Base-by-base conservation (phyloP, 2,113 vertebrate species). In the Kryptolebias marmoratus region DNA sequence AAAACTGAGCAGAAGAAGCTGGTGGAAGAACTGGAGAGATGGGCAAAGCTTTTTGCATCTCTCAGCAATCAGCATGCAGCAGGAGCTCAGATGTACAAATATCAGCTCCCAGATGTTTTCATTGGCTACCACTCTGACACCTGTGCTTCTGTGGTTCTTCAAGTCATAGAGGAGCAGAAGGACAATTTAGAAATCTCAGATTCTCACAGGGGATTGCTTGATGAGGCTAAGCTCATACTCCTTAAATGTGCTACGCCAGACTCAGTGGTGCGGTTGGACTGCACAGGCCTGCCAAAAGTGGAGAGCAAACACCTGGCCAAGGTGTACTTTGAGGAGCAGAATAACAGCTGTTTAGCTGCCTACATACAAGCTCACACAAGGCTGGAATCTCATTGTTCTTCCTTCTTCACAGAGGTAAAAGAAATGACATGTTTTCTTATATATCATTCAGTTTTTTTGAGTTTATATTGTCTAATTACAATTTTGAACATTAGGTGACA, bases 191-290 rank as follows among this genome's bases (percentile, higher is more conserved):
- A 68, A 1, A 57, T 74, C 0, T 1, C 59, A 0, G 89, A 95
- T 2, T 69, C 63, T 47, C 77, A 93, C 1, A 53, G 3, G 22
- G 6, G 56, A 0, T 79, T 95, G 28, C 77, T 88, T 2, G 80
- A 89, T 0, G 85, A 89, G 27, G 95, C 96, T 2, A 94, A 93
- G 71, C 72, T 93, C 59, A 79, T 93, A 0, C 90, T 99, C 73
- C 90, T 99, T 57, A 94, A 91, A 63, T 98, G 97, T 39, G 96
- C 96, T 18, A 96, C 97, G 5, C 97, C 97, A 0, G 98, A 99
- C 45, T 94, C 97, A 0, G 89, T 99, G 27, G 91, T 99, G 18
- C 94, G 97, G 1, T 87, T 95, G 59, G 87, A 94, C 16, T 42
- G 68, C 53, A 93, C 94, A 0, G 3, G 16, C 0, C 90, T 90